Conservation (phyloP, 2,888 invertebrate species). For the Parnassius mnemosyne region DNA sequence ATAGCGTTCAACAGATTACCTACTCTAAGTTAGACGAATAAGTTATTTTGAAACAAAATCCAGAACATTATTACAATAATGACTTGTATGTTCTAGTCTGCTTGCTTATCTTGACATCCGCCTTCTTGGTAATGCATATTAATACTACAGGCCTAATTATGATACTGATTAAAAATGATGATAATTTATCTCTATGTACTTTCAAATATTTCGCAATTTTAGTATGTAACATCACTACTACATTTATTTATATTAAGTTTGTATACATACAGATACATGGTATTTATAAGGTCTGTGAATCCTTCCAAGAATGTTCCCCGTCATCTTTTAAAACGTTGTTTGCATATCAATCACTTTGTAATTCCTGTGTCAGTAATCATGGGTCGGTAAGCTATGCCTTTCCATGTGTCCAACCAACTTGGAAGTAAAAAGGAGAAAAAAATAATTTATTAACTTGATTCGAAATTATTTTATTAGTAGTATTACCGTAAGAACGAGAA, state of each 20-base stretch:
- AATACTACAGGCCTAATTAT: constrained; percentile 13
- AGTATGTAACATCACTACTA: too few species aligned
- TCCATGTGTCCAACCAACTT: too few species aligned
- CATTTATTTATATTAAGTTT: too few species aligned
- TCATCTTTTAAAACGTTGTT: constrained; percentile 12
- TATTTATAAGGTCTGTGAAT: neutral
- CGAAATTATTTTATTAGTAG: too few species aligned
- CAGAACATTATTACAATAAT: constrained; percentile 19
- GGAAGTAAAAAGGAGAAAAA: too few species aligned
- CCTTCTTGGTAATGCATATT: constrained; percentile 14
- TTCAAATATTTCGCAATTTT: too few species aligned
- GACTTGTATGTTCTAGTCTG: constrained; percentile 26
- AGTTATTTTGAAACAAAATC: constrained; percentile 17
- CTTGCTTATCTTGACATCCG: constrained; percentile 28
- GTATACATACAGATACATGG: too few species aligned
- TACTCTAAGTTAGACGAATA: too few species aligned
- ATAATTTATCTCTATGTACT: too few species aligned
- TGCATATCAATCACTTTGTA: constrained; percentile 14
- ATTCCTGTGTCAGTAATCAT: constrained; percentile 8
- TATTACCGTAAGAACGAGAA: too few species aligned
- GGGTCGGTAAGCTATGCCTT: neutral
- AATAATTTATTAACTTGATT: too few species aligned
- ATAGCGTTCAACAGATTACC: too few species aligned
- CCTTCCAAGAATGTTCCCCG: constrained; percentile 17
- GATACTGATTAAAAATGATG: constrained; percentile 6